phyloP scores from a whole-genome alignment of 2,888 invertebrate genomes.

The Coremacera marginata region DNA sequence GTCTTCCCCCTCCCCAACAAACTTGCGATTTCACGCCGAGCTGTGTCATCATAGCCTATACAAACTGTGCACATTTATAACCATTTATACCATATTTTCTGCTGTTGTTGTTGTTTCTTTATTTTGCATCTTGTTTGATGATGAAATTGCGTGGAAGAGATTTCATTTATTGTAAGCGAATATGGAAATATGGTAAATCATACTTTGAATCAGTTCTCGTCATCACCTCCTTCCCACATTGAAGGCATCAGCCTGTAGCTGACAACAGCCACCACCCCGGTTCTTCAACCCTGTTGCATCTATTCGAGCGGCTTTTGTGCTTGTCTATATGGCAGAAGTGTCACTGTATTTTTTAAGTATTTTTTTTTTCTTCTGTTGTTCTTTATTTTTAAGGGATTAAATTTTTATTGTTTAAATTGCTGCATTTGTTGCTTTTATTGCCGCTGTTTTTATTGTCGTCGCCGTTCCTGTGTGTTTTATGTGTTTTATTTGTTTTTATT shows the following conservation, averaged over 20 bases:
- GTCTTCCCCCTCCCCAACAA: neutral
- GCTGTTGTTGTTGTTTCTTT: conserved; percentile 7
- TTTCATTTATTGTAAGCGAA: conserved; percentile 48
- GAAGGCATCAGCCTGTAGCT: neutral
- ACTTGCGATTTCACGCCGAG: neutral
- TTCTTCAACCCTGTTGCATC: conserved; percentile 26
- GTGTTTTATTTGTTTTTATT: conserved; percentile 17
- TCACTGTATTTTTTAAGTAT: conserved; percentile 22
- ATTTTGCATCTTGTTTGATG: conserved; percentile 13
- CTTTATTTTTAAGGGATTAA: conserved; percentile 50
- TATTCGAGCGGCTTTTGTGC: neutral
- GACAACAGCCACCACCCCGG: neutral
- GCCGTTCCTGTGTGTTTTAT: neutral
- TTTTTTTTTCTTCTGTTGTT: conserved; percentile 40
- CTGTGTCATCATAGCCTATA: neutral
- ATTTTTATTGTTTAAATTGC: conserved; percentile 45
- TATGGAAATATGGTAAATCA: conserved; percentile 39
- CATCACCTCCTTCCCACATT: neutral
- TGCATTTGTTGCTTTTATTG: conserved; percentile 1
- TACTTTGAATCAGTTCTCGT: neutral
- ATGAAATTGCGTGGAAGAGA: conserved; percentile 61
- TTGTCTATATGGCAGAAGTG: conserved; percentile 8
- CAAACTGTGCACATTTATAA: conserved; percentile 5
- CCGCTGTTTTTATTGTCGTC: neutral
- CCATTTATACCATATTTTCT: conserved; percentile 41